Evolutionary conservation across 2,888 invertebrate species (phyloP).

Genomic region (Melanargia galathea): DNA sequence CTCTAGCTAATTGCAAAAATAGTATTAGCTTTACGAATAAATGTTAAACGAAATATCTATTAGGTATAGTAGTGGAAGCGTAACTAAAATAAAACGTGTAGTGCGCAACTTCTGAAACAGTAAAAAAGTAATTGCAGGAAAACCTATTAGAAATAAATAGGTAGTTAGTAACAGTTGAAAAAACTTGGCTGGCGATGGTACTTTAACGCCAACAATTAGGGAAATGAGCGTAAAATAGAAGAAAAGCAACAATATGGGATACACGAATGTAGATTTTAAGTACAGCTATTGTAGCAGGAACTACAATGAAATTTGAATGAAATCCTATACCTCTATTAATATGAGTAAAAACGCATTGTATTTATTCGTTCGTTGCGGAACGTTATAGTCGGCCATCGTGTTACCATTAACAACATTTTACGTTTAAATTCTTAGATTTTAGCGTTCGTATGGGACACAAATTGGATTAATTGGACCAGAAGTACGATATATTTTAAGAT

Average conservation of each 20-base stretch:
- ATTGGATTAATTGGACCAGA: too few relatives aligned
- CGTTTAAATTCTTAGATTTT: too few relatives aligned
- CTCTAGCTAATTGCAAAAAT: too few relatives aligned
- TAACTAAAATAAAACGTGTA: background rate
- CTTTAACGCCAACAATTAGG: conserved; percentile 27
- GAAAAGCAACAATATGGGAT: background rate
- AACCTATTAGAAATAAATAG: conserved; percentile 26
- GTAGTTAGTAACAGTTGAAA: conserved; percentile 27
- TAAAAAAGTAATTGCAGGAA: conserved; percentile 22
- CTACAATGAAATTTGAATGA: background rate
- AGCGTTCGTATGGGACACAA: too few relatives aligned
- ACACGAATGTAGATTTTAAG: conserved; percentile 18
- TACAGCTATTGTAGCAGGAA: background rate
- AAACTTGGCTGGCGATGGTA: conserved; percentile 25
- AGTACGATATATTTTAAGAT: too few relatives aligned
- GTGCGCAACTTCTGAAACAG: conserved; percentile 12
- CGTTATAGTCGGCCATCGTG: too few relatives aligned
- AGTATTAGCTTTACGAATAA: too few relatives aligned
- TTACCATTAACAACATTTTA: too few relatives aligned
- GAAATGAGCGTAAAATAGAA: conserved; percentile 20
- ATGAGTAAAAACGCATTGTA: background rate
- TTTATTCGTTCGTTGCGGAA: too few relatives aligned
- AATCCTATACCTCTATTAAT: background rate
- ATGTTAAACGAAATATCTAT: background rate
- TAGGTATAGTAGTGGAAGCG: background rate